phyloP scores from a whole-genome alignment of 2,888 invertebrate species.

The Calephelis perditalis region DNA sequence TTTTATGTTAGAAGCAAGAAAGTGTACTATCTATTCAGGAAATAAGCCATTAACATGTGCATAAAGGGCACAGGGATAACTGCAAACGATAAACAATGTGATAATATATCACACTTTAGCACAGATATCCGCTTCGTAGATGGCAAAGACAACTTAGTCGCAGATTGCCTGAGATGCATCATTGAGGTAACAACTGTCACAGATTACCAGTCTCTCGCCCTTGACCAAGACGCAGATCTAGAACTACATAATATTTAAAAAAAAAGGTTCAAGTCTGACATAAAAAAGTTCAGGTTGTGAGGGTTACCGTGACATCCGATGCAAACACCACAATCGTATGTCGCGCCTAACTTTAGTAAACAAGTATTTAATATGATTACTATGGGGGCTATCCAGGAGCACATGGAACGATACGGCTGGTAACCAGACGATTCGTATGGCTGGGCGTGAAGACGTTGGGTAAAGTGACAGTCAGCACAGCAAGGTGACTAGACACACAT shows the following conservation, averaged over 20 bases:
- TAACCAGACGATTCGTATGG: conserved; percentile 37
- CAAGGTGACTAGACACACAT: conserved; percentile 38
- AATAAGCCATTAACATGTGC: conserved; percentile 4
- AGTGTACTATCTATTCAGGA: neutral
- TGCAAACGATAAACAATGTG: too few relatives aligned
- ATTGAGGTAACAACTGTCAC: too few relatives aligned
- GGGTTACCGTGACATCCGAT: neutral
- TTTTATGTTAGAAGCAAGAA: conserved; percentile 1
- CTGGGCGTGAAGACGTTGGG: conserved; percentile 39
- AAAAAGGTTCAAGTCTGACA: too few relatives aligned
- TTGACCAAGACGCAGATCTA: too few relatives aligned
- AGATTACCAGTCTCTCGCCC: too few relatives aligned
- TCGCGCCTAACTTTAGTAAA: conserved; percentile 22
- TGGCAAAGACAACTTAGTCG: too few relatives aligned
- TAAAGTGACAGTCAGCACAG: conserved; percentile 38
- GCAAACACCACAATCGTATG: conserved; percentile 28
- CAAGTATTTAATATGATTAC: conserved; percentile 33
- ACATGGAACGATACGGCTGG: conserved; percentile 27
- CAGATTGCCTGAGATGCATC: too few relatives aligned
- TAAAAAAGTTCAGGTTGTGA: neutral
- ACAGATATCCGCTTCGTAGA: too few relatives aligned
- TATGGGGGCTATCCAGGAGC: conserved; percentile 23
- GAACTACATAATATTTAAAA: too few relatives aligned
- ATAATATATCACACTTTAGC: too few relatives aligned
- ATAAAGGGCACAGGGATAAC: too few relatives aligned